A percentile compares a stretch with the other conserved stretches of the same genome.
Conservation (phyloP, 2,888 invertebrate genomes). For the Himalopsyche anomala region DNA sequence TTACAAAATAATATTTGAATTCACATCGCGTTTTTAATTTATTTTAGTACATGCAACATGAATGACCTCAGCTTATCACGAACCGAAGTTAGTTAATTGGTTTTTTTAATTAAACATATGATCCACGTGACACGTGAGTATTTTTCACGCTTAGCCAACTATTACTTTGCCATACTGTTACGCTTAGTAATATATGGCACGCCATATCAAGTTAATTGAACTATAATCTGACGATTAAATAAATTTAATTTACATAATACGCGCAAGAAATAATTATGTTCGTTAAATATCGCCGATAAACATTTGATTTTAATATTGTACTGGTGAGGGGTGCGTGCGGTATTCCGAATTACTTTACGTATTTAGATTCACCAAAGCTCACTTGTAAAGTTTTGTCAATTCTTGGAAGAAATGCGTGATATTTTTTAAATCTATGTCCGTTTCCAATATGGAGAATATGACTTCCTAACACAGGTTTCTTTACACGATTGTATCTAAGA, state of each 20-base stretch:
- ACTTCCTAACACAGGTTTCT: too few relatives aligned
- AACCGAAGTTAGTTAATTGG: neutral
- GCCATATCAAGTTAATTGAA: neutral
- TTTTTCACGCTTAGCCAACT: neutral
- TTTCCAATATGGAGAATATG: too few relatives aligned
- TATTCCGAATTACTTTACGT: too few relatives aligned
- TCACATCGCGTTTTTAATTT: conserved; percentile 8
- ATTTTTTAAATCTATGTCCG: too few relatives aligned
- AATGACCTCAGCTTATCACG: conserved; percentile 3
- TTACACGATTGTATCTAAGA: too few relatives aligned
- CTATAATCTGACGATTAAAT: neutral
- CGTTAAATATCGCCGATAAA: too few relatives aligned
- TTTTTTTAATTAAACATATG: neutral
- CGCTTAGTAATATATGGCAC: neutral
- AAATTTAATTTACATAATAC: neutral
- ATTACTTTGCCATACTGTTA: neutral
- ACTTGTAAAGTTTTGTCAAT: too few relatives aligned
- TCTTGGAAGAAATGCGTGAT: too few relatives aligned
- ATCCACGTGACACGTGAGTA: neutral
- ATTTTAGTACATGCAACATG: neutral
- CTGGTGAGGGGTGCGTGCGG: too few relatives aligned
- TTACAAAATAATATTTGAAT: too few relatives aligned
- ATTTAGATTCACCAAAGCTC: too few relatives aligned
- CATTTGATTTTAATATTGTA: too few relatives aligned
- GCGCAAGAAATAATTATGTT: neutral